Base-by-base conservation (phyloP, 2,113 vertebrate genomes). In the Pseudorasbora parva region DNA sequence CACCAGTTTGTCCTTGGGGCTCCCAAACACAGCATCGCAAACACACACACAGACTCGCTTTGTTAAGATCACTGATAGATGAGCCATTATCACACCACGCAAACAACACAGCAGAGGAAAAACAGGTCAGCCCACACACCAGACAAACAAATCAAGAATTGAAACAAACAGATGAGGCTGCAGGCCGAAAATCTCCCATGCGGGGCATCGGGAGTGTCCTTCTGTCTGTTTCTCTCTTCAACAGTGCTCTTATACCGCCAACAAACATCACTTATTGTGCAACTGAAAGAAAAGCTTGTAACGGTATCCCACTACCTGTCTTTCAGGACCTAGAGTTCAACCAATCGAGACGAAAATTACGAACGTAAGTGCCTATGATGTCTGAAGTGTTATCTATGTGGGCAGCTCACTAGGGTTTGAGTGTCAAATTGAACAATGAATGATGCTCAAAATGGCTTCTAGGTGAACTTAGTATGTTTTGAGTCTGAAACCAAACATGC, bases 1-100 rank as follows among this genome's bases (percentile, higher is more conserved):
- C 74, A 57, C 73, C 74, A 82, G 79, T 71, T 82, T 45, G 7
- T 78, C 71, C 51, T 69, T 27, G 30, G 71, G 83, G 77, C 69
- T 85, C 21, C 73, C 25, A 82, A 84, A 87, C 79, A 37, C 60
- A 60, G 74, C 56, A 45, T 17, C 27, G 49, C 41, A 12, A 72
- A 43, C 60, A 66, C 82, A 87, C 19, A 73, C 75, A 27, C 57
- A 68, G 79, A 51, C n/a, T n/a, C 25, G 47, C 30, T 71, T 37
- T 69, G 12, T 68, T 72, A 45, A 5, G 72, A 30, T 43, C n/a
- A 19, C 2, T 30, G 17, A 43, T n/a, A 56, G 41, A 81, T 21
- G 25, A 57, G 19, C 21, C 62, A 57, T 30, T 56, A 84, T 37
- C 54, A 56, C 56, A 56, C n/a, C 10, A 71, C 30, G 25, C 14